A percentile compares a stretch with the other conserved stretches of the same genome.
Evolutionary conservation across 1,140 invertebrate genomes (phyloP).

Genomic region (Bradysia coprophila): DNA sequence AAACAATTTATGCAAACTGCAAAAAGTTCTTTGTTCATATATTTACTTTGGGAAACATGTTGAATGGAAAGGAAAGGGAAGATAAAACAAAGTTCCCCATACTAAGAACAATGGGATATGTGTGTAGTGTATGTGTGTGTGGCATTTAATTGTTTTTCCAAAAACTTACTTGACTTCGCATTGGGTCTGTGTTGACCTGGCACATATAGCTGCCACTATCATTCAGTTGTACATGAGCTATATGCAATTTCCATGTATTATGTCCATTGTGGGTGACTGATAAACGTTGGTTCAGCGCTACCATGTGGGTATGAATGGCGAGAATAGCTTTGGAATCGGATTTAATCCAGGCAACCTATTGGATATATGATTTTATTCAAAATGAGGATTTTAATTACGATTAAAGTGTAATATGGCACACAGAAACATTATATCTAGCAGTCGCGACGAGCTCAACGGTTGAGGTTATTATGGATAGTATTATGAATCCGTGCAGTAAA

Average conservation of each 20-base stretch:
- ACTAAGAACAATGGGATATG: too few species aligned
- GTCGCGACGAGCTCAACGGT: too few species aligned
- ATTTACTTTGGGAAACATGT: too few species aligned
- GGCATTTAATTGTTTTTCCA: background rate
- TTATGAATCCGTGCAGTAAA: too few species aligned
- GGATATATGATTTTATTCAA: too few species aligned
- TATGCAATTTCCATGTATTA: slow-evolving; percentile 79
- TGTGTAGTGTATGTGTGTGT: too few species aligned
- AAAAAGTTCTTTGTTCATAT: too few species aligned
- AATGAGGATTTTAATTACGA: too few species aligned
- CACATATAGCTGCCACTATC: slow-evolving; percentile 82
- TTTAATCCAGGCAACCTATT: slow-evolving; percentile 79
- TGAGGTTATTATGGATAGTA: too few species aligned
- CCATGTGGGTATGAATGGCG: slow-evolving; percentile 77
- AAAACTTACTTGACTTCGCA: slow-evolving; percentile 64
- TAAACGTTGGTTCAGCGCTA: slow-evolving; percentile 66
- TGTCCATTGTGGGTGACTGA: slow-evolving; percentile 78
- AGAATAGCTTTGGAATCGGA: slow-evolving; percentile 75
- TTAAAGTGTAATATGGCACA: too few species aligned
- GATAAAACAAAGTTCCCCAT: too few species aligned
- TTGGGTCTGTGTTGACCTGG: slow-evolving; percentile 81
- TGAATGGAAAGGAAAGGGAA: background rate
- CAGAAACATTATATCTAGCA: too few species aligned
- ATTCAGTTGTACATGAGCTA: slow-evolving; percentile 71
- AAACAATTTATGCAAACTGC: slow-evolving; percentile 8